Evolutionary conservation across 2,113 vertebrate species (phyloP).

Genomic region (Nerophis ophidion): DNA sequence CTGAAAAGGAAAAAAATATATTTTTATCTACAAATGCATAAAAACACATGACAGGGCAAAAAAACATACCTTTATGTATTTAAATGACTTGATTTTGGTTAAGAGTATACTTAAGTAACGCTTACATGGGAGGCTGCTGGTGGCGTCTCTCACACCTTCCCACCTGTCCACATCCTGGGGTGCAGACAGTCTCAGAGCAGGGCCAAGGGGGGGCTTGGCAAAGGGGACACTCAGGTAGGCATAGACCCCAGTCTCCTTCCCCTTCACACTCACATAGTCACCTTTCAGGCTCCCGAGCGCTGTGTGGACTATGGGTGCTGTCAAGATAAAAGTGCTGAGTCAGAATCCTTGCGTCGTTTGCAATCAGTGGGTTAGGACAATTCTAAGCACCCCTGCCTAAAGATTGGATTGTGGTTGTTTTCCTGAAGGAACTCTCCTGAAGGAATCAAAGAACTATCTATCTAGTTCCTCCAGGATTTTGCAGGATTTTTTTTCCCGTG

Average conservation of each 20-base stretch:
- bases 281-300: slow-evolving; percentile 48
- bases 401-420: no score
- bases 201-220: slow-evolving; percentile 79
- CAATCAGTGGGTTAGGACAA: no score
- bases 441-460: no score
- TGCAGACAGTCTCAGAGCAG: slow-evolving; percentile 71
- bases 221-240: slow-evolving; percentile 81
- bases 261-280: slow-evolving; percentile 60
- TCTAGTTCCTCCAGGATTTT: no score
- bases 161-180: slow-evolving; percentile 74
- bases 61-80: not conserved
- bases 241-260: slow-evolving; percentile 60
- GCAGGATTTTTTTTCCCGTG: no score
- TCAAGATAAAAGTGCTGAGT: not conserved
- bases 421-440: no score
- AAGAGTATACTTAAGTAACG: not conserved
- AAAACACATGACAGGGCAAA: no score
- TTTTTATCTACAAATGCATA: not conserved
- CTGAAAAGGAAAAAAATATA: slow-evolving; percentile 35
- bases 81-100: no score
- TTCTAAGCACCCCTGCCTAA: no score
- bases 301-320: slow-evolving; percentile 67
- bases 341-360: not conserved
- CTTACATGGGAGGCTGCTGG: slow-evolving; percentile 74
- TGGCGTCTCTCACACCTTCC: slow-evolving; percentile 74